Evolutionary conservation across 2,888 invertebrate species (phyloP), one percentile per base, ranked within the genome.

Genomic region (Lasioglossum calceatum): DNA sequence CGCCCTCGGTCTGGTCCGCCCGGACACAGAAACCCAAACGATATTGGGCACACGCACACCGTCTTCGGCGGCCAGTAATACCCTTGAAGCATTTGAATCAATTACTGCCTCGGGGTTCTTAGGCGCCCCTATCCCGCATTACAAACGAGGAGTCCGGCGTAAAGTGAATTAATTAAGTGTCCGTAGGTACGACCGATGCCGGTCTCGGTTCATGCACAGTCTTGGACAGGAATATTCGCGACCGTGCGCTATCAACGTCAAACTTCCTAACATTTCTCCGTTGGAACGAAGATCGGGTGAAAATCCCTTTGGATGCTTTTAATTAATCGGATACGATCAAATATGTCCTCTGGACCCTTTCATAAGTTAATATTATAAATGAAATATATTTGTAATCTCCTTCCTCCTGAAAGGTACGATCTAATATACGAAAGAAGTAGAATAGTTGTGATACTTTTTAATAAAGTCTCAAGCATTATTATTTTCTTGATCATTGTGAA

Each of bases 151-250:
- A 88, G 91, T 93, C 87, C 87, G 87, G 91, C 84, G 90, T 90
- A 93, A 94, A 94, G 92, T 93, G 93, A 94, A 94, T 94, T 94
- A 94, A 94, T 94, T 94, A 93, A 92, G 92, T 92, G 88, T 92
- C 91, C 88, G 89, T 88, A 88, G 89, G 73, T 82, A 80, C 71
- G 84, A 67, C 82, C 86, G 80, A 79, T 71, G 70, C 61, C 77
- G 47, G 75, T 16, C 16, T 76, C 70, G 88, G 71, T 50, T 79
- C 71, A 73, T 44, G 61, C 79, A 58, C 23, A 70, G 85, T 61
- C 87, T 67, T 19, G 32, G 47, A 70, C 70, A 70, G 70, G 77
- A 76, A 72, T 79, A 77, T 74, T 79, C 82, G 82, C 79, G 87
- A 79, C 71, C 72, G 81, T 74, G 75, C 36, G 32, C 71, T 2